These are phyloP conservation scores for Zalophus californianus DNA, from an alignment of 2,797 vertebrate genomes.

Conservation along the genomic window DNA sequence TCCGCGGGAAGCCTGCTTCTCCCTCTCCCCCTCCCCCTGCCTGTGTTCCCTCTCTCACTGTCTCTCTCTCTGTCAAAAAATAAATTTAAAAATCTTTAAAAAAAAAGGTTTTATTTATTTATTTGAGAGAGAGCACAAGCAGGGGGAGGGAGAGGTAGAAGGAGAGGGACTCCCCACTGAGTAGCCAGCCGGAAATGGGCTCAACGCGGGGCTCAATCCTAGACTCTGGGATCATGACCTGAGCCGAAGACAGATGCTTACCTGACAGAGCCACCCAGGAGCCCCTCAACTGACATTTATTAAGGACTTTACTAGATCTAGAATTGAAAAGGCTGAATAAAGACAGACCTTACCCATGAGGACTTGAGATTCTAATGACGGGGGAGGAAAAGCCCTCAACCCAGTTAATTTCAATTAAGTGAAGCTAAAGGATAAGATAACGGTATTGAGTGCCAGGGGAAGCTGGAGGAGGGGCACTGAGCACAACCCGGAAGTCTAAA, in stretches of 20 bases:
- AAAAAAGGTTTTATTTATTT: not conserved
- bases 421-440: slow-evolving; percentile 19
- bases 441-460: not conserved
- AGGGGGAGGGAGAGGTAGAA: not conserved
- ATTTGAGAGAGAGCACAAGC: not conserved
- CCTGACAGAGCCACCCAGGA: not conserved
- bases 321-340: not conserved
- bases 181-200: not conserved
- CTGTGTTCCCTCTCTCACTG: too few species aligned
- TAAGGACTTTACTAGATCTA: not conserved
- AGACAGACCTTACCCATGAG: not conserved
- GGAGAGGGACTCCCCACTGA: not conserved
- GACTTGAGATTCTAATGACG: slow-evolving; percentile 10
- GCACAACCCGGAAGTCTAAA: not conserved
- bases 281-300: not conserved
- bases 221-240: not conserved
- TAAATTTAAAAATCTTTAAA: too few species aligned
- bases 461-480: not conserved
- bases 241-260: not conserved
- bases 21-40: too few species aligned
- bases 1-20: too few species aligned
- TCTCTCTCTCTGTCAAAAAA: too few species aligned
- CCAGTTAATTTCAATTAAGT: not conserved
- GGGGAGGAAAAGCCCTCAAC: not conserved
- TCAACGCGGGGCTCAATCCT: not conserved